These are phyloP conservation scores for Synchiropus splendidus DNA, from an alignment of 2,113 vertebrate species.

Conservation along the genomic window DNA sequence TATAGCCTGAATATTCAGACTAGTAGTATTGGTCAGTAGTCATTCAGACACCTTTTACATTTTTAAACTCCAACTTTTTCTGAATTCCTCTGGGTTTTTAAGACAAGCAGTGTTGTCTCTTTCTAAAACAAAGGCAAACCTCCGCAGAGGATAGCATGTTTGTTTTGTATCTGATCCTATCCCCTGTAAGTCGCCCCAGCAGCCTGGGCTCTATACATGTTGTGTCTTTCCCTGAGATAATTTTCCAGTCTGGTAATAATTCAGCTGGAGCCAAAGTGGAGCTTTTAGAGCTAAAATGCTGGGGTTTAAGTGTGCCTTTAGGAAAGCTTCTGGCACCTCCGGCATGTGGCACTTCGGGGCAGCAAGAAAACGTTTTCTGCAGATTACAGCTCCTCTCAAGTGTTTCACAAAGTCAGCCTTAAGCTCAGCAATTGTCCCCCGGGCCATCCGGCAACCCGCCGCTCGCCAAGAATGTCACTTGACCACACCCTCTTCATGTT, in stretches of 20 bases:
- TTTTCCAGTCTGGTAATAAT: constrained; percentile 22
- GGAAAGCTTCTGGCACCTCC: constrained; percentile 44
- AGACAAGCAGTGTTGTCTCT: no score
- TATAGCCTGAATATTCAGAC: no score
- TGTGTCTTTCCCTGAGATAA: no score
- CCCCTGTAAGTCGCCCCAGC: no score
- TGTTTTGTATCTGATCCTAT: no score
- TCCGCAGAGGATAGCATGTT: no score
- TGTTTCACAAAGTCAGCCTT: constrained; percentile 57
- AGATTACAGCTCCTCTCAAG: constrained; percentile 59
- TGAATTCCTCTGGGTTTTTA: no score
- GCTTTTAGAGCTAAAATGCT: constrained; percentile 51
- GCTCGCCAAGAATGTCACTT: constrained; percentile 35
- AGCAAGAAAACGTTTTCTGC: constrained; percentile 55
- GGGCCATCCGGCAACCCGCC: constrained; percentile 33
- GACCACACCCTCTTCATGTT: constrained; percentile 13
- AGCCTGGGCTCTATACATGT: no score
- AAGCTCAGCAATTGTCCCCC: constrained; percentile 48
- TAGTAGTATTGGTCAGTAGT: no score
- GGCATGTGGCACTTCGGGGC: constrained; percentile 44
- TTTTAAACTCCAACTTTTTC: no score
- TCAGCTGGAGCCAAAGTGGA: constrained; percentile 30
- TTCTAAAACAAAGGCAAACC: no score
- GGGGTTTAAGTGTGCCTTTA: constrained; percentile 56
- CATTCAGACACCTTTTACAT: no score